Evolutionary conservation across 2,113 vertebrate species (phyloP), one percentile per base, ranked within the genome.

Genomic region (Microcebus jonahi): DNA sequence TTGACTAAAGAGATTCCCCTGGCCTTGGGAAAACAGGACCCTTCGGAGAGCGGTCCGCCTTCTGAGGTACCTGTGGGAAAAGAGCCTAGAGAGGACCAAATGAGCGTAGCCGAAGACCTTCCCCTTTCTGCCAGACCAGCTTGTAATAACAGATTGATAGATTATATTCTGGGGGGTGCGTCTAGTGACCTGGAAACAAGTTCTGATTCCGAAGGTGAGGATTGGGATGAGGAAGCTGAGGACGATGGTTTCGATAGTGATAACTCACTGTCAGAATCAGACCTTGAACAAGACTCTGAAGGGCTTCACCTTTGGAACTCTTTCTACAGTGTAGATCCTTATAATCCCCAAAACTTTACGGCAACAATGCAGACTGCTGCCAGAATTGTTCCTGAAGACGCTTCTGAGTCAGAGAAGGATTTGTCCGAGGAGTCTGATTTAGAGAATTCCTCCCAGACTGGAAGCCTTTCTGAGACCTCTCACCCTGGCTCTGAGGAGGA

Each of bases 231-330:
- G 31, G 98, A 97, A 13, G 97, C 93, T 0, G 98, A 98, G 3
- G 99, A 99, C 0, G 99, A 99, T 1, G 99, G 99, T 3, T 99
- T 99, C 80, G 99, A 99, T 75, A 99, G 99, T 1, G 99, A 99
- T 15, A 98, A 98, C 39, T 98, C 99, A 0, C 85, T 98, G 34
- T 99, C 99, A 0, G 98, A 99, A 17, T 98, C 99, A 0, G 98
- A 99, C 0, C 48, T 75, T 0, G 98, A 98, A 45, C 95, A 70
- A 0, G 98, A 99, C 27, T 95, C 98, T 0, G 99, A 99, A 36
- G 97, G 97, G 1, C 98, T 98, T 57, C 98, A 98, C 0, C 98
- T 99, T 67, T 99, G 99, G 99, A 99, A 98, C 81, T 99, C 99
- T 0, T 98, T 99, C 98, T 98, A 97, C 95, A 99, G 95, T 15